Conservation (phyloP, 1,140 invertebrate genomes). For the Aradophagus sp. region DNA sequence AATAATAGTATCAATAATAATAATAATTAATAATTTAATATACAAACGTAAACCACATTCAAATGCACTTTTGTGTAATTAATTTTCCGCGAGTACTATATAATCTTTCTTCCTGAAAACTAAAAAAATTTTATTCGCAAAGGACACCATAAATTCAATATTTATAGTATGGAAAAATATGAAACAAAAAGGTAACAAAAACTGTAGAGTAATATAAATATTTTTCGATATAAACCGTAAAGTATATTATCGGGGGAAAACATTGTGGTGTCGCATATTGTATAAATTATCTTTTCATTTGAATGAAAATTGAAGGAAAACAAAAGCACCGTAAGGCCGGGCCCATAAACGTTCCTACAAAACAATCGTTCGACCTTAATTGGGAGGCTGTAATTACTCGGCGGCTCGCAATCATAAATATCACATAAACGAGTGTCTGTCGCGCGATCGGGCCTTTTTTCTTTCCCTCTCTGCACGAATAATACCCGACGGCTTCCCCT, state of each 20-base stretch:
- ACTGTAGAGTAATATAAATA: too few relatives aligned
- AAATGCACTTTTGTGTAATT: too few relatives aligned
- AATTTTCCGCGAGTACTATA: too few relatives aligned
- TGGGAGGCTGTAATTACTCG: slow-evolving; percentile 32
- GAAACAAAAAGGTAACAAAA: too few relatives aligned
- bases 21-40: too few relatives aligned
- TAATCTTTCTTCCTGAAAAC: too few relatives aligned
- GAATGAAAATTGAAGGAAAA: slow-evolving; percentile 38
- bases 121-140: too few relatives aligned
- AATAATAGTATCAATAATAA: too few relatives aligned
- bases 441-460: slow-evolving; percentile 34
- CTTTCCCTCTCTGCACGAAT: slow-evolving; percentile 47
- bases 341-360: slow-evolving; percentile 14
- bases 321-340: slow-evolving; percentile 4
- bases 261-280: not conserved
- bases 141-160: too few relatives aligned
- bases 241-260: not conserved
- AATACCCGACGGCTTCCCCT: slow-evolving; percentile 41
- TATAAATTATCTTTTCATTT: slow-evolving; percentile 35
- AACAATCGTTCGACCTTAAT: slow-evolving; percentile 35
- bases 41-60: too few relatives aligned
- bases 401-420: slow-evolving; percentile 38
- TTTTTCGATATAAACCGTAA: too few relatives aligned
- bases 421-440: slow-evolving; percentile 27
- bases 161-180: too few relatives aligned